A percentile compares a stretch with the other conserved stretches of the same genome.
Conservation (phyloP, 2,113 vertebrate genomes). For the Eleginops maclovinus region DNA sequence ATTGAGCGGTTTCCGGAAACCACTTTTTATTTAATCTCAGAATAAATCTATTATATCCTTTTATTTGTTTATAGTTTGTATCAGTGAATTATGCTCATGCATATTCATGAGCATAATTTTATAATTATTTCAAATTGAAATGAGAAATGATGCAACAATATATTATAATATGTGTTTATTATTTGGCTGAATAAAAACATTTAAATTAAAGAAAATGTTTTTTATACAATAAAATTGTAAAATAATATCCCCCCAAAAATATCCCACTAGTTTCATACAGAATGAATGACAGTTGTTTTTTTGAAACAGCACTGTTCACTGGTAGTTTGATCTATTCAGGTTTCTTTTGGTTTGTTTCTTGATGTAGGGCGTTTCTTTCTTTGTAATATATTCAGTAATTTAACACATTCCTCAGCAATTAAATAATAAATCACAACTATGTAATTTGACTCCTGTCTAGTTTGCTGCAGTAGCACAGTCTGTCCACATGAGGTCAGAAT, state of each 20-base stretch:
- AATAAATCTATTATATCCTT: not conserved
- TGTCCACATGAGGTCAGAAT: conserved; percentile 65
- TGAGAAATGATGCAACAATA: not conserved
- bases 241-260: no score
- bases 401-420: not conserved
- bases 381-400: not conserved
- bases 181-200: not conserved
- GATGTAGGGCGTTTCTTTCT: not conserved
- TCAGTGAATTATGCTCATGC: no score
- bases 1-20: no score
- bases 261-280: no score
- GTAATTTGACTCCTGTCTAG: not conserved
- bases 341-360: no score
- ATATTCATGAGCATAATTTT: not conserved
- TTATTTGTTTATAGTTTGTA: not conserved
- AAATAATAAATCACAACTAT: not conserved
- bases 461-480: conserved; percentile 18
- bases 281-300: no score
- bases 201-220: not conserved
- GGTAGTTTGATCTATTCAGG: not conserved
- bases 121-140: not conserved
- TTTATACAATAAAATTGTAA: no score
- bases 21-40: not conserved
- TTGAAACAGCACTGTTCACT: not conserved
- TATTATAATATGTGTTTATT: not conserved